Evolutionary conservation across 2,113 vertebrate species (phyloP).

Genomic region (Amblyopsis rosae): DNA sequence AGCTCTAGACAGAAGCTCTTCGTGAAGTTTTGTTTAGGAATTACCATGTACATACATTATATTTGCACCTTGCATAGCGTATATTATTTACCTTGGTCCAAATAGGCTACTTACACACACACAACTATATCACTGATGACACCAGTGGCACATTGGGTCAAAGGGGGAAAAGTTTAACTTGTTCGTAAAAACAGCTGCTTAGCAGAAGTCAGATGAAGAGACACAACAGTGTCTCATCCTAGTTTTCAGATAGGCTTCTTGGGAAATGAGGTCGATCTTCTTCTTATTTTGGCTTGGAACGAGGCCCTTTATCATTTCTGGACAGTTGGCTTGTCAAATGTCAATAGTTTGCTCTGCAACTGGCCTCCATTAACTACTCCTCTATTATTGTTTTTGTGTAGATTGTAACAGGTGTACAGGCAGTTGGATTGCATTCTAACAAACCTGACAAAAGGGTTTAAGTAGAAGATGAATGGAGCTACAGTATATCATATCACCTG

Average conservation of each 20-base stretch:
- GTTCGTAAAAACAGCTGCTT: conserved; percentile 10
- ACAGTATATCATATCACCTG: no score
- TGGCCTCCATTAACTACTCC: conserved; percentile 46
- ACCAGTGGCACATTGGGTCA: conserved; percentile 2
- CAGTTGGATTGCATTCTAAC: no score
- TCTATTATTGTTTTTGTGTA: conserved; percentile 13
- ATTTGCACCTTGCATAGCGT: background rate
- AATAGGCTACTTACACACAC: background rate
- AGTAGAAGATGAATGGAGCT: no score
- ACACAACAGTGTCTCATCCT: background rate
- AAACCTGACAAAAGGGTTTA: no score
- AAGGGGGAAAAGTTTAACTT: background rate
- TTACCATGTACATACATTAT: conserved; percentile 5
- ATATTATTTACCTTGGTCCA: no score
- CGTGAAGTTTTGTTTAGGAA: background rate
- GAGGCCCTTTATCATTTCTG: conserved; percentile 23
- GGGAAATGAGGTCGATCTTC: conserved; percentile 37
- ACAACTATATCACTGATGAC: conserved; percentile 8
- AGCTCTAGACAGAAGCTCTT: conserved; percentile 2
- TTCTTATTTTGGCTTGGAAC: background rate
- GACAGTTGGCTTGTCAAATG: conserved; percentile 40
- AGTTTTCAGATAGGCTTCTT: conserved; percentile 34
- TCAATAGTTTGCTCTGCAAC: conserved; percentile 52
- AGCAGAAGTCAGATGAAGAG: conserved; percentile 11
- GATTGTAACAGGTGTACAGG: no score